These are phyloP conservation scores for Promerops cafer DNA, from an alignment of 2,113 vertebrate genomes.

Conservation along the genomic window DNA sequence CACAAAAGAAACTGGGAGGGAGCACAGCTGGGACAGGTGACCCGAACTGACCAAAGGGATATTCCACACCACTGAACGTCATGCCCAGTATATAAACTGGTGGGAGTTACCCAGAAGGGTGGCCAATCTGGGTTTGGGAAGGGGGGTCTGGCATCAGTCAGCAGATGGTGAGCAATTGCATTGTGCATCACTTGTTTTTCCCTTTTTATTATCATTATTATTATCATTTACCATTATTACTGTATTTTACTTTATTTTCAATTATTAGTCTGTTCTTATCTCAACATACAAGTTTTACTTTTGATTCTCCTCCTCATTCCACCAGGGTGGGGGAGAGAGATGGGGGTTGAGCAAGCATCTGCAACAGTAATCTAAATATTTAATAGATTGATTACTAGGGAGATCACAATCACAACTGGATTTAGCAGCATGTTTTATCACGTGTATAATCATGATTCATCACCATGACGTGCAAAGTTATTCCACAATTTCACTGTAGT, in stretches of 20 bases:
- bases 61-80: neutral
- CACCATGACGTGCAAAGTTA: neutral
- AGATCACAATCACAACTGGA: neutral
- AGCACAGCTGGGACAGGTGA: neutral
- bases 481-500: neutral
- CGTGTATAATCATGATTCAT: neutral
- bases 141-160: neutral
- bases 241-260: neutral
- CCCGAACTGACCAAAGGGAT: neutral
- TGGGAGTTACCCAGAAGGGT: neutral
- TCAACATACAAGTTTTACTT: neutral
- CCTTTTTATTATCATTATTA: neutral
- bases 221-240: neutral
- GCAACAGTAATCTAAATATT: neutral
- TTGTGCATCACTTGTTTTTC: neutral
- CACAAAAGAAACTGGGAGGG: neutral
- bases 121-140: neutral
- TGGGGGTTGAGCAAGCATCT: neutral
- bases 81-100: neutral
- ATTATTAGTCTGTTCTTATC: neutral
- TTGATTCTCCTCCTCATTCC: neutral
- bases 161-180: neutral
- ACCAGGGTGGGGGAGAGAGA: neutral
- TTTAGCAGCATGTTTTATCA: neutral
- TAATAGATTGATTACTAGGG: neutral